Conservation (phyloP, 2,888 invertebrate genomes). For the Laothoe populi region DNA sequence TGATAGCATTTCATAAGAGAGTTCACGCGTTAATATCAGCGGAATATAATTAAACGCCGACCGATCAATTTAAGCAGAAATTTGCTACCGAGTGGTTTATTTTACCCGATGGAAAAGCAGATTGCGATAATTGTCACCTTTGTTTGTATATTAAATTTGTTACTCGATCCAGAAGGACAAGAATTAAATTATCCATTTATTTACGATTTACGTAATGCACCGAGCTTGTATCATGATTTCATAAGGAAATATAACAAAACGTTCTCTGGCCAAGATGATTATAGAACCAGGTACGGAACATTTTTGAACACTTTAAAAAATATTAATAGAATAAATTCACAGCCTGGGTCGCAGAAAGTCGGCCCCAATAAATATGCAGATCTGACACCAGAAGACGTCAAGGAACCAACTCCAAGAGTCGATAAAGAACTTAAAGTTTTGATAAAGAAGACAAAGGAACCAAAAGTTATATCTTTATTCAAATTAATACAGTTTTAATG, state of each 20-base stretch:
- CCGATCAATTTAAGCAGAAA: constrained; percentile 38
- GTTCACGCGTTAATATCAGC: constrained; percentile 44
- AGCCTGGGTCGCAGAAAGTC: constrained; percentile 46
- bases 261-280: constrained; percentile 49
- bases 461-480: constrained; percentile 36
- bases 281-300: constrained; percentile 49
- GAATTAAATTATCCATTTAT: constrained; percentile 31
- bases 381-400: constrained; percentile 45
- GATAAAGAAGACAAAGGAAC: constrained; percentile 27
- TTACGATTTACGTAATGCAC: constrained; percentile 46
- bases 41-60: constrained; percentile 37
- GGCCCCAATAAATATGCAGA: constrained; percentile 60
- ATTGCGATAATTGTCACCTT: constrained; percentile 30
- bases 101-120: constrained; percentile 37
- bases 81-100: constrained; percentile 31
- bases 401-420: constrained; percentile 35
- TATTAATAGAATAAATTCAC: constrained; percentile 57
- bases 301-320: constrained; percentile 57
- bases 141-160: constrained; percentile 33
- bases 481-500: constrained; percentile 29
- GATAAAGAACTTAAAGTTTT: constrained; percentile 48
- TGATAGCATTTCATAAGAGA: constrained; percentile 36
- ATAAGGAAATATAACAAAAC: constrained; percentile 49
- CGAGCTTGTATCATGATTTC: constrained; percentile 43
- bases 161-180: constrained; percentile 29